Evolutionary conservation across 2,888 invertebrate species (phyloP).

Genomic region (Lamellibrachia satsuma): DNA sequence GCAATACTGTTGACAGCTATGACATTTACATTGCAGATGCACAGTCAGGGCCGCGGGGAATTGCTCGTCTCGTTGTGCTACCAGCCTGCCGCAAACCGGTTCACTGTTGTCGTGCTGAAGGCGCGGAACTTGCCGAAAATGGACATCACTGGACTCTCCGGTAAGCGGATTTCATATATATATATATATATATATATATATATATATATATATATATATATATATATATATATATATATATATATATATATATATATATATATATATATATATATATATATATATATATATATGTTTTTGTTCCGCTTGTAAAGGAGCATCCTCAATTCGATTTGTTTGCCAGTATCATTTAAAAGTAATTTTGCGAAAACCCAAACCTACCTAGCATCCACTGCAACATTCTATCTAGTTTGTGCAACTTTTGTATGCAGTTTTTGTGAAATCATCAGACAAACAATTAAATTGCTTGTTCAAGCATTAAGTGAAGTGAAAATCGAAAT

Average conservation of each 20-base stretch:
- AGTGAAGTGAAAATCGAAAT: no score
- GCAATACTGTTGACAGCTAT: background rate
- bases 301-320: no score
- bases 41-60: conserved; percentile 90
- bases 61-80: conserved; percentile 94
- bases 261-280: conserved; percentile 77
- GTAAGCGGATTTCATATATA: conserved; percentile 83
- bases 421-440: no score
- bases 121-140: conserved; percentile 96
- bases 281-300: conserved; percentile 73
- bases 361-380: no score
- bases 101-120: conserved; percentile 95
- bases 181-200: conserved; percentile 83
- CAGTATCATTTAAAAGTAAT: no score
- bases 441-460: no score
- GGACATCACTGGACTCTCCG: conserved; percentile 93
- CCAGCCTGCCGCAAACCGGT: conserved; percentile 94
- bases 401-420: no score
- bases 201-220: conserved; percentile 77
- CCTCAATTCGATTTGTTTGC: no score
- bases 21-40: conserved; percentile 73
- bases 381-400: no score
- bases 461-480: no score
- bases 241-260: conserved; percentile 83
- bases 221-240: conserved; percentile 78